Percentiles rank a stretch among this genome's conserved stretches.
These are phyloP conservation scores for Thamnaconus septentrionalis DNA, from an alignment of 2,113 vertebrate genomes.

Conservation along the genomic window DNA sequence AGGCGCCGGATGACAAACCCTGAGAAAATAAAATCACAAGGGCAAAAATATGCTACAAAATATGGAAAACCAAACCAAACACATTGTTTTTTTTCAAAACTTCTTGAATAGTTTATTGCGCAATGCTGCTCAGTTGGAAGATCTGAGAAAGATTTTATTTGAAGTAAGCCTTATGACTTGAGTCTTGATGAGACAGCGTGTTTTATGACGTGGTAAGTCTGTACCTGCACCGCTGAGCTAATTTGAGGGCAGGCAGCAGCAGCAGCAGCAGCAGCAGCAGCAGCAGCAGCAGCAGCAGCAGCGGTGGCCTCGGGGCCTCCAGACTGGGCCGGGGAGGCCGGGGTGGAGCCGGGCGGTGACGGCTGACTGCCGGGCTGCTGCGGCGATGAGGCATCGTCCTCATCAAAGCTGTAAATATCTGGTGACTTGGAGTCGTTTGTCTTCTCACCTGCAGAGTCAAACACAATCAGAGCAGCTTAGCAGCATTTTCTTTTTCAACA, in stretches of 20 bases:
- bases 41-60: too few species aligned
- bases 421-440: constrained; percentile 76
- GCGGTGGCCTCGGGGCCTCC: constrained; percentile 77
- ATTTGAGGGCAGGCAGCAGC: background rate
- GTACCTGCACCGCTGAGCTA: constrained; percentile 52
- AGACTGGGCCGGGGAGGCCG: constrained; percentile 81
- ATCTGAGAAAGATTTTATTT: too few species aligned
- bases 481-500: background rate
- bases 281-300: constrained; percentile 46
- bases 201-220: background rate
- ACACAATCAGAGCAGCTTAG: background rate
- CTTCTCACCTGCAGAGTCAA: constrained; percentile 74
- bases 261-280: constrained; percentile 37
- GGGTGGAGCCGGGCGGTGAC: constrained; percentile 80
- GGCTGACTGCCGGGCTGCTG: constrained; percentile 87
- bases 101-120: too few species aligned
- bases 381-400: constrained; percentile 90
- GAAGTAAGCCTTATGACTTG: too few species aligned
- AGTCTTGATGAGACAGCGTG: background rate
- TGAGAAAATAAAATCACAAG: constrained; percentile 9
- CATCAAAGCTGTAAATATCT: constrained; percentile 85
- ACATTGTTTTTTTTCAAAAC: too few species aligned
- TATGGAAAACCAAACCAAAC: too few species aligned
- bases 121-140: too few species aligned
- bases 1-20: constrained; percentile 18